Base-by-base conservation (phyloP, 2,888 invertebrate species). In the Tetrapedia diversipes region DNA sequence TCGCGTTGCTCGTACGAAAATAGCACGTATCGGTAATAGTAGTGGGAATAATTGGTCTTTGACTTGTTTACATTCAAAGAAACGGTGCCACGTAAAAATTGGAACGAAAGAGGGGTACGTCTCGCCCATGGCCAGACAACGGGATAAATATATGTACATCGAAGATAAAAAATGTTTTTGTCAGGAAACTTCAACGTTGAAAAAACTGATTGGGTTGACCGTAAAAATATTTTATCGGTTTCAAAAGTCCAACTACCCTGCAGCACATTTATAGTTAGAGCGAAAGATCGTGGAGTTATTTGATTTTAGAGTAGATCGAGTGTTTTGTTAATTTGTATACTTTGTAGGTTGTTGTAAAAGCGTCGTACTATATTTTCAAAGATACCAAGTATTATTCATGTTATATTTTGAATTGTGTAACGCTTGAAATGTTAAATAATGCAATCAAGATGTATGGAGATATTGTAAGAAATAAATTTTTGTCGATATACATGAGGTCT, bases 11-110 rank as follows among this genome's bases (percentile, higher is more conserved):
- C 37, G 54, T 1, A 56, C 54, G 22, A 47, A 73, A 77, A 74
- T 77, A 77, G 65, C 53, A 63, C 24, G 53, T 74, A 60, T 54
- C 67, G 27, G 43, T n/a, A 47, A 29, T 41, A 45, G 63, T n/a
- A 49, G 34, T 34, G 34, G 51, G 27, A 66, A 61, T 45, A 59
- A 64, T 77, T 49, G 34, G 39, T 59, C 59, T 59, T 49, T 45
- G 53, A 37, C 53, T 57, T 73, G 67, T 74, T 74, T 77, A 61
- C 74, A 27, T 47, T 47, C 27, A 37, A 19, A 34, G 59, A 29
- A 77, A 63, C 67, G 16, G 39, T 63, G 63, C 27, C 51, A 47
- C 8, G 43, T 47, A 59, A 69, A 67, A 59, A 63, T 47, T 64
- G 16, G 14, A 39, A n/a, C 34, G 32, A 7, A 34, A 10, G 53